Percentiles rank a stretch among this genome's conserved stretches.
Evolutionary conservation across 2,113 vertebrate species (phyloP).

Genomic region (Lonchura striata): DNA sequence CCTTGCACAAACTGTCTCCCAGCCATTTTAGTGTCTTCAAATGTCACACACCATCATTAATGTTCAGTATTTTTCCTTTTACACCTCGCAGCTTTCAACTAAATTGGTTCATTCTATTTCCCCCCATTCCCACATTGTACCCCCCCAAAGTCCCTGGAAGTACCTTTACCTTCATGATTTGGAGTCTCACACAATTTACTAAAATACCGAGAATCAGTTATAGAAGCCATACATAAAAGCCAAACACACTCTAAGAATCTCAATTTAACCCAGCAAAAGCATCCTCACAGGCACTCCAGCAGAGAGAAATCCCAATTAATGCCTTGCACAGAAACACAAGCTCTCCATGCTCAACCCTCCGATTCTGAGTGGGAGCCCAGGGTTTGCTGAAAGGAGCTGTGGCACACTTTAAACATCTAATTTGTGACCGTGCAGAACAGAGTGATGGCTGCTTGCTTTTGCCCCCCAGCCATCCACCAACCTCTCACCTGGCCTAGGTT

Average conservation of each 20-base stretch:
- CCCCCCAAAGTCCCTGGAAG: neutral
- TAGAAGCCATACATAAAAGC: neutral
- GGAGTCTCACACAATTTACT: neutral
- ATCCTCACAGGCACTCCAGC: neutral
- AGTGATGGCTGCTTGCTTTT: neutral
- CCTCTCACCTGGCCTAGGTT: neutral
- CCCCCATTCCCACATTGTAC: fast-evolving
- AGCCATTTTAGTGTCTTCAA: neutral
- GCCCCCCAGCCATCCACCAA: neutral
- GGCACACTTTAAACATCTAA: neutral
- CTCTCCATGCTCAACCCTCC: neutral
- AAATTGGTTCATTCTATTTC: neutral
- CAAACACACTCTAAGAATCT: neutral
- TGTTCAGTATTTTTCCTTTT: neutral
- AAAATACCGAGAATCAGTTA: neutral
- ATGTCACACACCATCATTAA: neutral
- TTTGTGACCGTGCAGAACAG: neutral
- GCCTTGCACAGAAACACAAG: neutral
- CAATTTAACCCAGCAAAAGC: neutral
- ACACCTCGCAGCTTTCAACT: neutral
- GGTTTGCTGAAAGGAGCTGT: neutral
- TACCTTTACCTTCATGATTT: neutral
- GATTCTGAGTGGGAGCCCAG: neutral
- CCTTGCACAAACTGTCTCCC: neutral
- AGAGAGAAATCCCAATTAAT: conserved; percentile 21